These are phyloP conservation scores for Lipophrys pholis DNA, from an alignment of 2,113 vertebrate species.

Conservation along the genomic window DNA sequence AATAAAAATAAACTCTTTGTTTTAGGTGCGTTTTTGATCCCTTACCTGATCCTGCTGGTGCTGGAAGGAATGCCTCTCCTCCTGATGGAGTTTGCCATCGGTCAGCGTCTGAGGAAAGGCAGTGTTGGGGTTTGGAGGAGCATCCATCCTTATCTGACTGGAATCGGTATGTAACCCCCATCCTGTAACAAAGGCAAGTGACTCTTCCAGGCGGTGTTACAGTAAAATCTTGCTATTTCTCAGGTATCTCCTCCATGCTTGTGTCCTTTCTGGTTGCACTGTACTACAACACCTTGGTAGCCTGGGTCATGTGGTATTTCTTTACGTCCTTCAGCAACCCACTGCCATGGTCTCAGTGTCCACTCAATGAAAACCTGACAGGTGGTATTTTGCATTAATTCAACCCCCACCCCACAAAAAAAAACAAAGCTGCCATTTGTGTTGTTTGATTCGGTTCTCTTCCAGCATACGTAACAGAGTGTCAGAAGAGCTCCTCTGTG, in stretches of 20 bases:
- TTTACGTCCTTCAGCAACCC: constrained; percentile 81
- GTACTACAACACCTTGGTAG: constrained; percentile 95
- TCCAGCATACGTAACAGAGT: constrained; percentile 86
- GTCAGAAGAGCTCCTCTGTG: constrained; percentile 86
- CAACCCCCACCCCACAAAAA: neutral
- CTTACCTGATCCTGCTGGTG: constrained; percentile 91
- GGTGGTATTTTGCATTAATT: constrained; percentile 77
- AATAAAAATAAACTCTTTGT: too few species aligned
- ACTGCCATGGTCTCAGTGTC: constrained; percentile 90
- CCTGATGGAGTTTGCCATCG: constrained; percentile 92
- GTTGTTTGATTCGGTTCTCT: neutral
- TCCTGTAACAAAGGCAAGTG: neutral
- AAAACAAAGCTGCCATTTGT: too few species aligned
- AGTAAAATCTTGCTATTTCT: neutral
- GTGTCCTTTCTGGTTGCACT: constrained; percentile 89
- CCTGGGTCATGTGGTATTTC: constrained; percentile 83
- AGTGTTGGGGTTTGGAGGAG: constrained; percentile 89
- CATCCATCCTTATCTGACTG: constrained; percentile 89
- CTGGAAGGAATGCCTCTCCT: constrained; percentile 92
- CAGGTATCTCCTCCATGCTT: constrained; percentile 91
- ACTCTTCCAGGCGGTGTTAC: neutral
- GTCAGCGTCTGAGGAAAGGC: constrained; percentile 91
- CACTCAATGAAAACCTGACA: constrained; percentile 84
- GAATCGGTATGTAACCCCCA: constrained; percentile 84
- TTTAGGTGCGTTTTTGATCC: constrained; percentile 94